Evolutionary conservation across 2,797 vertebrate genomes (phyloP).

Genomic region (Lepus townsendii): DNA sequence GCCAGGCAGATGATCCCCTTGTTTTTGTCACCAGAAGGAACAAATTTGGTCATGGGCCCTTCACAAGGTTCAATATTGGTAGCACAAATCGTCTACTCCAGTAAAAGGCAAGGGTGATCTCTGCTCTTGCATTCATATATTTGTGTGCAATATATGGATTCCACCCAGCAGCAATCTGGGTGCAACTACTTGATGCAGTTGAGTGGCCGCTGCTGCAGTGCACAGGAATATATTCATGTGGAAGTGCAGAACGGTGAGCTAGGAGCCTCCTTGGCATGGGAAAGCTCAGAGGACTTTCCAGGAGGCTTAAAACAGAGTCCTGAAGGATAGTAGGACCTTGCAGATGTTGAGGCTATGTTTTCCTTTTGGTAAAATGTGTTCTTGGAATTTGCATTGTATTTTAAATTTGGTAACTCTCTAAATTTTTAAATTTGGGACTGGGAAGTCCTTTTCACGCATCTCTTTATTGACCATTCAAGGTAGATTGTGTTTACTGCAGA

Average conservation of each 20-base stretch:
- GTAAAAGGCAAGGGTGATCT: no score
- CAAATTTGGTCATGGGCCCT: no score
- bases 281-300: background rate
- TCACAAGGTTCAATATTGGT: no score
- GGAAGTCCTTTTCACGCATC: background rate
- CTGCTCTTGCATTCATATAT: no score
- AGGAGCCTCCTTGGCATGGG: background rate
- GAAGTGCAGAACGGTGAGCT: background rate
- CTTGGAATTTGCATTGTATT: background rate
- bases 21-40: no score
- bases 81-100: no score
- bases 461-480: background rate
- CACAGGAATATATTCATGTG: no score
- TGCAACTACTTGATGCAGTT: background rate
- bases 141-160: no score
- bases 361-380: background rate
- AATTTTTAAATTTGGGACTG: constrained; percentile 19
- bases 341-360: constrained; percentile 28
- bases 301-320: background rate
- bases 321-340: background rate
- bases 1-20: no score
- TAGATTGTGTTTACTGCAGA: background rate
- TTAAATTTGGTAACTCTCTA: constrained; percentile 48
- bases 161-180: no score
- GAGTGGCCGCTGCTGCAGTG: background rate